phyloP scores from a whole-genome alignment of 2,113 vertebrate genomes.

The Poeciliopsis turrubarensis region DNA sequence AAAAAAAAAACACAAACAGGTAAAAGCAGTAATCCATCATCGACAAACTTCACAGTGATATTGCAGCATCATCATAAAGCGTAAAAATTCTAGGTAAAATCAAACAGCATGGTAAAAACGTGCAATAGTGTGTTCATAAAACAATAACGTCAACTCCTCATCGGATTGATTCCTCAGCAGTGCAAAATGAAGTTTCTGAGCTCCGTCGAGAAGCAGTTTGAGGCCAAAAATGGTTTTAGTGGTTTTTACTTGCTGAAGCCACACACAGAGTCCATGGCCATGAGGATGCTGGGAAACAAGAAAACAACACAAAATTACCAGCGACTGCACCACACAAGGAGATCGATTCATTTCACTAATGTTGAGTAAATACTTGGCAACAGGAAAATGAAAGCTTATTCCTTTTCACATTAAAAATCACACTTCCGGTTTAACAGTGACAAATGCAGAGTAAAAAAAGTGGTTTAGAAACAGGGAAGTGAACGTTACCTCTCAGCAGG shows the following conservation, averaged over 20 bases:
- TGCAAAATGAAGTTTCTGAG: slow-evolving; percentile 55
- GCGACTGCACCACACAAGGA: neutral
- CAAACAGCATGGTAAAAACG: slow-evolving; percentile 24
- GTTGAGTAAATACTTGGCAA: too few relatives aligned
- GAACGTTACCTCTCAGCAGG: slow-evolving; percentile 81
- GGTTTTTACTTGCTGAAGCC: slow-evolving; percentile 36
- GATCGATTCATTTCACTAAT: too few relatives aligned
- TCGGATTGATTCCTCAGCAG: slow-evolving; percentile 52
- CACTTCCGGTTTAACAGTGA: neutral
- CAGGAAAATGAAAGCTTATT: neutral
- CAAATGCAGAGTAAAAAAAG: neutral
- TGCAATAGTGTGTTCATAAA: slow-evolving; percentile 48
- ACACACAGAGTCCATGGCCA: slow-evolving; percentile 74
- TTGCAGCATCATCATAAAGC: slow-evolving; percentile 60
- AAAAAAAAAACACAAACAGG: slow-evolving; percentile 9
- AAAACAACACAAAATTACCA: slow-evolving; percentile 66
- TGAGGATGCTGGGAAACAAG: slow-evolving; percentile 67
- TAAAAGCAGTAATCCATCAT: slow-evolving; percentile 38
- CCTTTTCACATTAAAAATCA: neutral
- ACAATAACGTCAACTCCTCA: slow-evolving; percentile 10
- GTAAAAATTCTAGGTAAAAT: slow-evolving; percentile 51
- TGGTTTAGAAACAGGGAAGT: neutral
- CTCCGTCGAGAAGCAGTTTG: neutral
- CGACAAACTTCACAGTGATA: slow-evolving; percentile 41
- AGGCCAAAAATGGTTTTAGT: neutral